Evolutionary conservation across 2,888 invertebrate genomes (phyloP), one percentile per base, ranked within the genome.

Genomic region (Brassicogethes aeneus): DNA sequence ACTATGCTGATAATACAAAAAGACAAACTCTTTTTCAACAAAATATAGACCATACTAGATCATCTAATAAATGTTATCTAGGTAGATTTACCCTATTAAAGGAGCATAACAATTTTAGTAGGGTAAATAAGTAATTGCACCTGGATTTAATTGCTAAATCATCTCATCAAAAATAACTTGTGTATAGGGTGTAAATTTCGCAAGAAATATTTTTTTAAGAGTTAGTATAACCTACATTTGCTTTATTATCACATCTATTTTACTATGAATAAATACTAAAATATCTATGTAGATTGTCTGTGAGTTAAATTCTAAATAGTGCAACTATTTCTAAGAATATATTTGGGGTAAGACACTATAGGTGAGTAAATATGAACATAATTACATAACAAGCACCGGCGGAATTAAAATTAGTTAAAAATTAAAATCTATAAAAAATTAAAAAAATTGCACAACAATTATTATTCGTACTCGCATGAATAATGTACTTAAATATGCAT

Each of bases 271-370:
- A 23, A 23, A 23, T 23, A 23, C 23, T 23, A 23, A 23, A 23
- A 23, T 23, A 23, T 23, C 23, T 23, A 23, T 23, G 23, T 44
- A 43, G 44, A 49, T 47, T 51, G 51, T 49, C 47, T 48, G 40
- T 47, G 42, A 37, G 41, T 43, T 23, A 23, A 23, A 23, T 7
- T 23, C 23, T 40, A 45, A 49, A 42, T 30, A 44, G 51, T 50
- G 51, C 49, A 50, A 52, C 48, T 44, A 42, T 41, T 23, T 48
- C 43, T 48, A 46, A 48, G 47, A 51, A 49, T 47, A 49, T 44
- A 45, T 41, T 23, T 23, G 23, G 23, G 23, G 10, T 23, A 23
- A 23, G 23, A 23, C 23, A 23, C 23, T 23, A 23, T 5, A 23
- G 23, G 23, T 23, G 10, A 23, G 23, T 23, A 23, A 23, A 23